Conservation (phyloP, 2,888 invertebrate genomes). For the Lasioglossum zephyrum region DNA sequence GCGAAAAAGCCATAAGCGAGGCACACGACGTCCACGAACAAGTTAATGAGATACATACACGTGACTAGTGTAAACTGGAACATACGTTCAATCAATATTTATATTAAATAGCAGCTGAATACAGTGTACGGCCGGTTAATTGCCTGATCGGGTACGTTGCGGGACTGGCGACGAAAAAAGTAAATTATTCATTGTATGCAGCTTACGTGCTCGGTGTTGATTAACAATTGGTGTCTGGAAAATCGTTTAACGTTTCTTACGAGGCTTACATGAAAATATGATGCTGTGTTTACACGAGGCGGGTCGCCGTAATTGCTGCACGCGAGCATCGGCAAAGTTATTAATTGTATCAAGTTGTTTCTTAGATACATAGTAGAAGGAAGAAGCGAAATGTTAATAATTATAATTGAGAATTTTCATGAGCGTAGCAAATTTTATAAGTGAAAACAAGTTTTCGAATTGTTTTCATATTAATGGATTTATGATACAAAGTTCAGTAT, state of each 20-base stretch:
- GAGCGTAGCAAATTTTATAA: neutral
- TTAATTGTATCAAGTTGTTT: neutral
- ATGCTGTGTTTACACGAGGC: neutral
- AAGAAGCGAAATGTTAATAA: neutral
- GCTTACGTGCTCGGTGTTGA: neutral
- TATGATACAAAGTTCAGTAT: neutral
- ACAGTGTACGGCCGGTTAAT: conserved; percentile 5
- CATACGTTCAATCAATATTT: conserved; percentile 25
- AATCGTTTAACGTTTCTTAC: neutral
- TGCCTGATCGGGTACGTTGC: conserved; percentile 8
- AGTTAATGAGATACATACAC: conserved; percentile 32
- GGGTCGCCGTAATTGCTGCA: neutral
- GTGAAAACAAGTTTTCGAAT: neutral
- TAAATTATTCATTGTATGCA: neutral
- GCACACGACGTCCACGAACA: conserved; percentile 1
- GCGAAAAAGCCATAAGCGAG: conserved; percentile 15
- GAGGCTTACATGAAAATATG: neutral
- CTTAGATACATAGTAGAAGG: neutral
- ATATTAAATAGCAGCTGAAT: conserved; percentile 14
- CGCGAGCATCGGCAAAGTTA: neutral
- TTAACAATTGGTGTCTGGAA: neutral
- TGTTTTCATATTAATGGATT: neutral
- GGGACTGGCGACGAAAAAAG: neutral
- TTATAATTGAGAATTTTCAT: neutral
- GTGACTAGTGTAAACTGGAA: conserved; percentile 5